phyloP scores from a whole-genome alignment of 2,797 vertebrate species.

The Ctenopoma multispine region DNA sequence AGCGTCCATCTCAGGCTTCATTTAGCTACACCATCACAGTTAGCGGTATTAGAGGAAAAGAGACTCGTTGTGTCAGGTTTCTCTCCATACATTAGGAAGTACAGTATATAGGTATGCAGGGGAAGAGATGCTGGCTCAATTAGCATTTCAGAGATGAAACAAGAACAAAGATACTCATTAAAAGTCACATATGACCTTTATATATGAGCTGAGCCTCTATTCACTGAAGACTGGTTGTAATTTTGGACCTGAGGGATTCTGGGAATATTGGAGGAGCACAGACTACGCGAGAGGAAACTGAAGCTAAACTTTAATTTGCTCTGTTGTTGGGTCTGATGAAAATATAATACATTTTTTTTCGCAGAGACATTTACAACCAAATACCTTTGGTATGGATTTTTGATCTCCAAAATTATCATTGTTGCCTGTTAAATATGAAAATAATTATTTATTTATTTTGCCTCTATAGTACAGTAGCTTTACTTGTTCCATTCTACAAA shows the following conservation, averaged over 20 bases:
- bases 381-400: neutral
- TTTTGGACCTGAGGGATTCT: conserved; percentile 63
- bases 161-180: conserved; percentile 64
- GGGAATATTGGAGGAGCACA: conserved; percentile 48
- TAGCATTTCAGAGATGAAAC: conserved; percentile 61
- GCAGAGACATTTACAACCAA: neutral
- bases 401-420: neutral
- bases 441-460: neutral
- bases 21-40: conserved; percentile 59
- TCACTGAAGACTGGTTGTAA: conserved; percentile 54
- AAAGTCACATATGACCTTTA: conserved; percentile 74
- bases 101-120: conserved; percentile 13
- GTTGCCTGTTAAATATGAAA: neutral
- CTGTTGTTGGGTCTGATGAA: neutral
- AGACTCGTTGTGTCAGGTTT: conserved; percentile 43
- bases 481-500: conserved; percentile 14
- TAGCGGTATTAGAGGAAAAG: conserved; percentile 11
- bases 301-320: conserved; percentile 24
- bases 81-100: conserved; percentile 16
- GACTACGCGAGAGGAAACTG: conserved; percentile 26
- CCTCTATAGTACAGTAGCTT: conserved; percentile 7
- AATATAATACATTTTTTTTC: conserved; percentile 2
- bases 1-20: conserved; percentile 67
- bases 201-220: conserved; percentile 48
- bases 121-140: conserved; percentile 61